phyloP scores from a whole-genome alignment of 2,888 invertebrate species.

The Autographa gamma region DNA sequence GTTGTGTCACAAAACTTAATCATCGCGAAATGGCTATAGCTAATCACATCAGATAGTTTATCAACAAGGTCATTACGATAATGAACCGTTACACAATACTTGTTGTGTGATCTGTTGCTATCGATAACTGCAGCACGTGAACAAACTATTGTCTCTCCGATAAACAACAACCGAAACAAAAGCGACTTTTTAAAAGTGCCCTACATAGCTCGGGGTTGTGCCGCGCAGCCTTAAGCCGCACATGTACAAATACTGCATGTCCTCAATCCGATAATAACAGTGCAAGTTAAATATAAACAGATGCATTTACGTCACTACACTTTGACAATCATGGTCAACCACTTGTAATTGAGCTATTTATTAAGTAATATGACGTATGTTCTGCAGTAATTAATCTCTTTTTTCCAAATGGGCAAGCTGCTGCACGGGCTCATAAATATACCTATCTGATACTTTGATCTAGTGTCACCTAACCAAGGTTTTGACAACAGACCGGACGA shows the following conservation, averaged over 20 bases:
- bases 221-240: not conserved
- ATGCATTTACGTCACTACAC: not conserved
- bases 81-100: constrained; percentile 5
- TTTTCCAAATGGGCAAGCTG: not conserved
- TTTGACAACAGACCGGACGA: too few relatives aligned
- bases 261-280: not conserved
- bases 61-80: constrained; percentile 7
- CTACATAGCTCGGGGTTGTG: not conserved
- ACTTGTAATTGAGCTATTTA: not conserved
- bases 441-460: not conserved
- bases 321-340: not conserved
- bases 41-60: constrained; percentile 5
- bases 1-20: not conserved
- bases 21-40: not conserved
- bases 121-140: not conserved
- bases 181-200: not conserved
- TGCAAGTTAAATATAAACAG: constrained; percentile 4
- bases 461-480: too few relatives aligned
- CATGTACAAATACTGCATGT: not conserved
- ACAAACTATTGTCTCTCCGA: not conserved
- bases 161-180: not conserved
- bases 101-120: constrained; percentile 1
- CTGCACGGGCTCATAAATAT: not conserved
- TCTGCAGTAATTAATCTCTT: not conserved
- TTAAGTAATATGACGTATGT: not conserved